Conservation (phyloP, 2,888 invertebrate species). For the Cosmorhoe ocellata region DNA sequence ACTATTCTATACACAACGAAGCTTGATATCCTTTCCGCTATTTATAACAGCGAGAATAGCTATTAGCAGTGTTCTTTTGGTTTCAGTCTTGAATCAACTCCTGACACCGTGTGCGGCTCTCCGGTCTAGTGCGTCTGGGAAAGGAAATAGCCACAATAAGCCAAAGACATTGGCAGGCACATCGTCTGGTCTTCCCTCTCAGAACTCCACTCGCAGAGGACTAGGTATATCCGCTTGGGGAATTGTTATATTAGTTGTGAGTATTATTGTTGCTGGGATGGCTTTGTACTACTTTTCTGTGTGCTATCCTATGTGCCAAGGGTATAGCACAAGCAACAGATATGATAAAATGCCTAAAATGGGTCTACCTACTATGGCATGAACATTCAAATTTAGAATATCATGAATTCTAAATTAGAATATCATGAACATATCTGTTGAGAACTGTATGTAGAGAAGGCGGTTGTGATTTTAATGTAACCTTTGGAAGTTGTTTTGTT, state of each 20-base stretch:
- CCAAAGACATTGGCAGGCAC: slow-evolving; percentile 48
- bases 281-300: slow-evolving; percentile 85
- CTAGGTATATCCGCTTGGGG: slow-evolving; percentile 86
- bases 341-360: slow-evolving; percentile 74
- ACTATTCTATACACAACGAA: too few relatives aligned
- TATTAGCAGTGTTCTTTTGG: slow-evolving; percentile 12
- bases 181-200: slow-evolving; percentile 50
- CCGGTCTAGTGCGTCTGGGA: slow-evolving; percentile 39
- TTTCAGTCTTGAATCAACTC: slow-evolving; percentile 57
- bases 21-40: too few relatives aligned
- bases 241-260: slow-evolving; percentile 79
- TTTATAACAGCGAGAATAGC: neutral
- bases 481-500: slow-evolving; percentile 1
- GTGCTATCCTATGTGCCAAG: slow-evolving; percentile 85
- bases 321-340: slow-evolving; percentile 65
- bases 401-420: slow-evolving; percentile 31
- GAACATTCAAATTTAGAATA: slow-evolving; percentile 34
- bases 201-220: slow-evolving; percentile 56
- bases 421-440: slow-evolving; percentile 39
- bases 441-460: slow-evolving; percentile 2
- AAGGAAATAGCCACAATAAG: slow-evolving; percentile 39
- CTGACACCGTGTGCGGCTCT: slow-evolving; percentile 47
- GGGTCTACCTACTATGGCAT: slow-evolving; percentile 69
- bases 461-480: slow-evolving; percentile 26
- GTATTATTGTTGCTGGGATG: slow-evolving; percentile 74